Evolutionary conservation across 2,113 vertebrate genomes (phyloP).

Genomic region (Lepus timidus): DNA sequence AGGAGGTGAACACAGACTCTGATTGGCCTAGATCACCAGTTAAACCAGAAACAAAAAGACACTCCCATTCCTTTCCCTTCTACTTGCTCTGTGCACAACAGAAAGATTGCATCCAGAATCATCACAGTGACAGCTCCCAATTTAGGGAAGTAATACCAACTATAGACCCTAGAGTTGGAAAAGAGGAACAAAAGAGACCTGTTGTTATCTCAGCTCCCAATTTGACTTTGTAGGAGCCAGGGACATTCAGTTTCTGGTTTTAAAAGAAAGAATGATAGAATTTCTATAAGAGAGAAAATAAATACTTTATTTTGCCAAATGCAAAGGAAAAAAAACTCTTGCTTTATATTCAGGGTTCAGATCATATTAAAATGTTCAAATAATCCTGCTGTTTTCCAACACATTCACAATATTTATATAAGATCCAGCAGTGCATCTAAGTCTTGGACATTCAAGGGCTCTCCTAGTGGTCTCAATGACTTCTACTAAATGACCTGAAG

Average conservation of each 20-base stretch:
- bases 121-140: background rate
- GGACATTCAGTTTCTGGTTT: background rate
- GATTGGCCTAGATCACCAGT: background rate
- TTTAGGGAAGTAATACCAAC: background rate
- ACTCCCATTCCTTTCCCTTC: background rate
- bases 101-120: background rate
- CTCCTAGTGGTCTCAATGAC: background rate
- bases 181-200: background rate
- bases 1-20: background rate
- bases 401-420: background rate
- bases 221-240: background rate
- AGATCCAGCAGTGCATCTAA: slow-evolving; percentile 40
- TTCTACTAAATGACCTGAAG: background rate
- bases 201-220: background rate
- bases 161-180: background rate
- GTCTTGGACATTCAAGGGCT: background rate
- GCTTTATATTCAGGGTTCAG: slow-evolving; percentile 35
- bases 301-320: slow-evolving; percentile 4
- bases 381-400: background rate
- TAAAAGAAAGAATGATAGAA: slow-evolving; percentile 11
- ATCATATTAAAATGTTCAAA: slow-evolving; percentile 40
- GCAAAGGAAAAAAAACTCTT: background rate
- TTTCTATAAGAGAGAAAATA: background rate
- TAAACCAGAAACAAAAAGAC: slow-evolving; percentile 14
- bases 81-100: background rate